Evolutionary conservation across 2,888 invertebrate genomes (phyloP).

Genomic region (Ametastegia equiseti): DNA sequence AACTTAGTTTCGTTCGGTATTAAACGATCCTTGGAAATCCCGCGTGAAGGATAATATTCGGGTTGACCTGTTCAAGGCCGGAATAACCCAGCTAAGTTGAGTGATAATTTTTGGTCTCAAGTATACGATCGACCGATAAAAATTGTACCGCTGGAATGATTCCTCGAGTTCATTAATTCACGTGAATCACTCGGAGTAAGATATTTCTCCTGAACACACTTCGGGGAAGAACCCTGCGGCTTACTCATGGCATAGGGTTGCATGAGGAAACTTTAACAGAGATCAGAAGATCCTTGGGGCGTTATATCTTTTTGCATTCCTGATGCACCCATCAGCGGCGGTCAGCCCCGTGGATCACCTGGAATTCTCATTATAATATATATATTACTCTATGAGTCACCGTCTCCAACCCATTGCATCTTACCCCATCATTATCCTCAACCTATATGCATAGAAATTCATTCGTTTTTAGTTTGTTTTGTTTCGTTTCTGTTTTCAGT

Average conservation of each 20-base stretch:
- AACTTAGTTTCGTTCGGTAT: neutral
- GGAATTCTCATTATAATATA: constrained; percentile 5
- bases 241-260: constrained; percentile 16
- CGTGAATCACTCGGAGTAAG: neutral
- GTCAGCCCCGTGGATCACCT: neutral
- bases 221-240: constrained; percentile 15
- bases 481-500: neutral
- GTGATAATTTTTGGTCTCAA: neutral
- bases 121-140: neutral
- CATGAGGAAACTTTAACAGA: neutral
- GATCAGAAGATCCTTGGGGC: neutral
- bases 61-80: neutral
- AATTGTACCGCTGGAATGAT: neutral
- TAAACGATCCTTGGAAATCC: neutral
- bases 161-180: neutral
- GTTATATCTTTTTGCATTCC: constrained; percentile 37
- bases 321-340: constrained; percentile 5
- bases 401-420: neutral
- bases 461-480: neutral
- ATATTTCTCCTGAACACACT: neutral
- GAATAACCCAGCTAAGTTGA: neutral
- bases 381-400: neutral
- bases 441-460: neutral
- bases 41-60: neutral
- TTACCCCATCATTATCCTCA: neutral